Evolutionary conservation across 2,797 vertebrate genomes (phyloP).

Genomic region (Malurus splendens): DNA sequence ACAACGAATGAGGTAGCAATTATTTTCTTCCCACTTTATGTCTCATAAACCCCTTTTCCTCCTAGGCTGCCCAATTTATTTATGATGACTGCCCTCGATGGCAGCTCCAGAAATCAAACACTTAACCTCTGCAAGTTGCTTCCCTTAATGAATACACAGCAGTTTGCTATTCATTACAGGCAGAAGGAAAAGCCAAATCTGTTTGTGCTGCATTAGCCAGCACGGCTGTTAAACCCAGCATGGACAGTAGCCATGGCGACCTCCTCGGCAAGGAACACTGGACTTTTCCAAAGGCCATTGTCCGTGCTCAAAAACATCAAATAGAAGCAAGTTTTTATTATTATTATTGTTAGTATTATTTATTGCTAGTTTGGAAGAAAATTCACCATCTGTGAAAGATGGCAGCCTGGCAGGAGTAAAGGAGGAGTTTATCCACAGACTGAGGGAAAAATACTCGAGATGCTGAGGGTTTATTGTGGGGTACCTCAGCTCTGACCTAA

Average conservation of each 20-base stretch:
- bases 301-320: neutral
- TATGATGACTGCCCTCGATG: neutral
- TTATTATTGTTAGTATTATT: neutral
- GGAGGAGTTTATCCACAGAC: neutral
- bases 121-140: conserved; percentile 45
- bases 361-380: neutral
- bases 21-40: neutral
- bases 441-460: neutral
- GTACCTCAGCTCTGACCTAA: neutral
- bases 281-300: conserved; percentile 10
- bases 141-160: conserved; percentile 19
- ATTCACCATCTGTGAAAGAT: neutral
- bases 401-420: neutral
- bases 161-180: conserved; percentile 15
- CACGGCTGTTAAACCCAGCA: neutral
- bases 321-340: neutral
- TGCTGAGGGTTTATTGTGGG: neutral
- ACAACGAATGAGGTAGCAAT: neutral
- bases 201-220: conserved; percentile 29
- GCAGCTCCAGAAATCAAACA: conserved; percentile 43
- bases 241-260: conserved; percentile 4
- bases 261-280: neutral
- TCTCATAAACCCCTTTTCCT: conserved; percentile 7
- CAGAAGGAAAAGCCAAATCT: conserved; percentile 27
- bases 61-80: conserved; percentile 28